Conservation (phyloP, 1,140 invertebrate genomes). For the Apis laboriosa region DNA sequence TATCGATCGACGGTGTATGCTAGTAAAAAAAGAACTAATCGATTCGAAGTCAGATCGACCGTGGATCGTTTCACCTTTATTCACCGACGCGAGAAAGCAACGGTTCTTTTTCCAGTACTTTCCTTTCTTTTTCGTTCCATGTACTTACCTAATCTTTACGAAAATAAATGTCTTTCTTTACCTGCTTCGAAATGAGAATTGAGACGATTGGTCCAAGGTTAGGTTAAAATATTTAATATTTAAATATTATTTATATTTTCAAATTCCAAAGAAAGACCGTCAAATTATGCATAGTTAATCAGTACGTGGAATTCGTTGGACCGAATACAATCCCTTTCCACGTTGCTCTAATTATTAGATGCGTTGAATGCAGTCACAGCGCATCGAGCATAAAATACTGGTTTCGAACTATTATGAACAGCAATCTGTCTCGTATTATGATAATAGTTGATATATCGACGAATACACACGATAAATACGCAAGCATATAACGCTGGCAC, state of each 20-base stretch:
- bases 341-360: slow-evolving; percentile 31
- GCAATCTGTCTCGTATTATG: not conserved
- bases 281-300: not conserved
- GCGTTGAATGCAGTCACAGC: not conserved
- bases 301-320: not conserved
- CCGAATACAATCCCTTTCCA: slow-evolving; percentile 4
- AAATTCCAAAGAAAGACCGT: not conserved
- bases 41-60: not conserved
- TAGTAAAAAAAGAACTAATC: not conserved
- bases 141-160: not conserved
- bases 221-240: too few relatives aligned
- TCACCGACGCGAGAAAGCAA: not conserved
- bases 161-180: not conserved
- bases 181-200: not conserved
- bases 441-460: not conserved
- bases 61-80: not conserved
- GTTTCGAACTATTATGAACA: slow-evolving; percentile 1
- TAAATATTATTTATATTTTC: not conserved
- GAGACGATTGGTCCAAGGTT: not conserved
- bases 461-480: slow-evolving; percentile 1
- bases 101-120: not conserved
- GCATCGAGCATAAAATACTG: slow-evolving; percentile 3
- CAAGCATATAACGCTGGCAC: not conserved
- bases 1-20: not conserved
- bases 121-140: too few relatives aligned